phyloP scores from a whole-genome alignment of 2,888 invertebrate species.

The Hirtodrosophila trivittata region DNA sequence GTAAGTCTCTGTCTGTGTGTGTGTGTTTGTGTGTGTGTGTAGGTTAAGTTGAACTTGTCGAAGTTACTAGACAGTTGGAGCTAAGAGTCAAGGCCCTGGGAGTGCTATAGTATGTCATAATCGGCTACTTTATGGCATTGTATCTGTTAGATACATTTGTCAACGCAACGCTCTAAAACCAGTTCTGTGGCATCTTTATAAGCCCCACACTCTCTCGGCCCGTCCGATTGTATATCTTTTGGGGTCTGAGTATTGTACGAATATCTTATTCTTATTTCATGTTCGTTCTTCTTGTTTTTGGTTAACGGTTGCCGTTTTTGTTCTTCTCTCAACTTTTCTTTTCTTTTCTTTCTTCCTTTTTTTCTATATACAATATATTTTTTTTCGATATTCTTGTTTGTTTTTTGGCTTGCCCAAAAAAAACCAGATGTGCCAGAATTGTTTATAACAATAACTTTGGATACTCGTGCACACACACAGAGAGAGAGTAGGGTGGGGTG shows the following conservation, averaged over 20 bases:
- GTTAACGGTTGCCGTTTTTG: conserved; percentile 55
- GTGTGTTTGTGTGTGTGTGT: conserved; percentile 9
- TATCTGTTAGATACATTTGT: conserved; percentile 64
- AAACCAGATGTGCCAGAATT: conserved; percentile 65
- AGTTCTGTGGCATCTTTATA: conserved; percentile 52
- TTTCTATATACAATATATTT: conserved; percentile 6
- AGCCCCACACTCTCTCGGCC: too few relatives aligned
- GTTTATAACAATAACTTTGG: conserved; percentile 63
- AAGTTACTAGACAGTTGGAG: conserved; percentile 5
- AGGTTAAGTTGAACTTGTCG: conserved; percentile 55
- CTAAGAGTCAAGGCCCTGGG: conserved; percentile 57
- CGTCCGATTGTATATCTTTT: conserved; percentile 20
- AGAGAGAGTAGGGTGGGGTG: background rate
- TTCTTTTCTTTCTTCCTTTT: conserved; percentile 2
- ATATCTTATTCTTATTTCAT: conserved; percentile 13
- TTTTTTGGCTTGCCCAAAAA: conserved; percentile 7
- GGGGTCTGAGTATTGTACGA: conserved; percentile 10
- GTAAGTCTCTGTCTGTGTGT: background rate
- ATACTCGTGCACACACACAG: conserved; percentile 3
- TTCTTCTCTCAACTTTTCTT: conserved; percentile 14
- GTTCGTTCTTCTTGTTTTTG: conserved; percentile 19
- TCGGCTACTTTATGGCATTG: conserved; percentile 34
- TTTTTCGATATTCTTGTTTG: conserved; percentile 9
- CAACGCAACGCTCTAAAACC: conserved; percentile 53
- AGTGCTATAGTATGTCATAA: conserved; percentile 36